phyloP scores from a whole-genome alignment of 2,113 vertebrate species.

The Apodemus speciosus region DNA sequence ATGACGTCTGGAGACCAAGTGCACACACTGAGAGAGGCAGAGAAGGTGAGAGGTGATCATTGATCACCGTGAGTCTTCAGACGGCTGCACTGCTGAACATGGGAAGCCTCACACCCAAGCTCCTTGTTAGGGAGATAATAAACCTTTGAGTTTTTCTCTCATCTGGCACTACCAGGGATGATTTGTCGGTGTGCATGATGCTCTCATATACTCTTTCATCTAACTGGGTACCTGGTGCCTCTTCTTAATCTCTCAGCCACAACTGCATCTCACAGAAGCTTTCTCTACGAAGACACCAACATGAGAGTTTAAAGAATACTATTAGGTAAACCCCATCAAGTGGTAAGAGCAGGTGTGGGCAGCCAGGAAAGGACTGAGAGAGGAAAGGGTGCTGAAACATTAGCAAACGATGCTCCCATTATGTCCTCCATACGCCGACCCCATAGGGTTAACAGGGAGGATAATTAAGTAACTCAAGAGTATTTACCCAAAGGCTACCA shows the following conservation, averaged over 20 bases:
- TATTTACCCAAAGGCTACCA: neutral
- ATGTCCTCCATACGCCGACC: neutral
- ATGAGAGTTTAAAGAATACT: neutral
- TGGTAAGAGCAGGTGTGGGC: neutral
- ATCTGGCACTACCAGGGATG: neutral
- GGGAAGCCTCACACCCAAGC: neutral
- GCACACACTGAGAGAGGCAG: neutral
- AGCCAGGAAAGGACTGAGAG: neutral
- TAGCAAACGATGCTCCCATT: neutral
- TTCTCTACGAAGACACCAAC: constrained; percentile 16
- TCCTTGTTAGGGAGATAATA: neutral
- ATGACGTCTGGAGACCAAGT: neutral
- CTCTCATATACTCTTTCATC: neutral
- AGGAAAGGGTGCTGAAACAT: neutral
- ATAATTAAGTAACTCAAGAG: neutral
- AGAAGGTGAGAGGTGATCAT: neutral
- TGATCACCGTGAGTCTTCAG: neutral
- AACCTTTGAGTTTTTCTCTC: neutral
- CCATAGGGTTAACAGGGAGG: neutral
- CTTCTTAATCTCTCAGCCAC: neutral
- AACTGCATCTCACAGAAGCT: neutral
- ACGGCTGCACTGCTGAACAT: neutral
- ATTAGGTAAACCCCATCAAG: neutral
- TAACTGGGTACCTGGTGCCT: neutral
- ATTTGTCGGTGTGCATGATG: neutral